phyloP scores from a whole-genome alignment of 2,888 invertebrate species.

The Anorthoa munda region DNA sequence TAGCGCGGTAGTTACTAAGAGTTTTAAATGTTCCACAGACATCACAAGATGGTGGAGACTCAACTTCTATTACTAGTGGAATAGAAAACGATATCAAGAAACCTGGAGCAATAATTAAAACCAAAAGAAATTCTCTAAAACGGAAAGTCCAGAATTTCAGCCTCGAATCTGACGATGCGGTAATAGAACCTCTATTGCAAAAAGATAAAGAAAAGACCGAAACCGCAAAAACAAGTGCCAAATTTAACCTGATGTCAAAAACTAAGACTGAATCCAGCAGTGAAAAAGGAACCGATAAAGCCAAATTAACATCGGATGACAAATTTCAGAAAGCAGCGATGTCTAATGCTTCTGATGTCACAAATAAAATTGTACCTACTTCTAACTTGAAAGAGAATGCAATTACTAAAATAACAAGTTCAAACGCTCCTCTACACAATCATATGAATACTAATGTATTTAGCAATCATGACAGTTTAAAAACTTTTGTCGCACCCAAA shows the following conservation, averaged over 20 bases:
- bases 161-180: slow-evolving; percentile 84
- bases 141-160: slow-evolving; percentile 83
- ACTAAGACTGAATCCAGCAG: slow-evolving; percentile 82
- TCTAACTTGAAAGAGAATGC: slow-evolving; percentile 67
- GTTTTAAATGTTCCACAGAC: slow-evolving; percentile 77
- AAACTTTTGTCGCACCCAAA: slow-evolving; percentile 72
- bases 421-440: slow-evolving; percentile 74
- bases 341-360: slow-evolving; percentile 59
- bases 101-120: slow-evolving; percentile 86
- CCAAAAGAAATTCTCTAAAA: slow-evolving; percentile 85
- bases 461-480: slow-evolving; percentile 69
- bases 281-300: slow-evolving; percentile 73
- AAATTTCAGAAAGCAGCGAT: slow-evolving; percentile 62
- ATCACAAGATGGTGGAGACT: slow-evolving; percentile 86
- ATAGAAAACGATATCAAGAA: slow-evolving; percentile 85
- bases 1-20: slow-evolving; percentile 9
- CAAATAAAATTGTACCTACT: slow-evolving; percentile 64
- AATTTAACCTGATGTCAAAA: slow-evolving; percentile 80
- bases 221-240: slow-evolving; percentile 82
- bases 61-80: slow-evolving; percentile 84
- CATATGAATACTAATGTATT: slow-evolving; percentile 84
- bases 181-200: slow-evolving; percentile 85
- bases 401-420: slow-evolving; percentile 64
- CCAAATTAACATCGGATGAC: slow-evolving; percentile 71
- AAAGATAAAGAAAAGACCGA: slow-evolving; percentile 80